Evolutionary conservation across 2,888 invertebrate species (phyloP), one percentile per base, ranked within the genome.

Genomic region (Protonemura montana): DNA sequence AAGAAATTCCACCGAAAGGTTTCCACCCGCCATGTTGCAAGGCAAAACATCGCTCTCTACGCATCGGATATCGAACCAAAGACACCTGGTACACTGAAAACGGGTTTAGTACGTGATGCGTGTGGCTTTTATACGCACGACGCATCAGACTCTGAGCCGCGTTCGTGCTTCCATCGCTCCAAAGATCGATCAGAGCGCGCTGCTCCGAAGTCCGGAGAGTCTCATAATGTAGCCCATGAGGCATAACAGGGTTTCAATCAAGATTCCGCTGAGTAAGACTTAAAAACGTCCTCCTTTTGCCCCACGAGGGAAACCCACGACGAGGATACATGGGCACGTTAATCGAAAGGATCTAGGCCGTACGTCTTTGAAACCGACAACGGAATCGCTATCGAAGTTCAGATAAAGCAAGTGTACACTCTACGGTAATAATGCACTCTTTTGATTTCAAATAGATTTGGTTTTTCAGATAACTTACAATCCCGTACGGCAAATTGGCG

Each of bases 181-280:
- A 21, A 59, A 59, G 59, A 59, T 59, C 59, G 59, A 59, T 59
- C 59, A 7, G 59, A 35, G 35, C 3, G 35, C 35, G 35, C 35
- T 3, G 59, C 59, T 59, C 16, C 59, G 21, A 13, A 21, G 16
- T 21, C 21, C 6, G 59, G 59, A 59, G 59, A 21, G 59, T 21
- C 27, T 82, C 82, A 41, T 82, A 82, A 82, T 82, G 82, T 26
- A 82, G 82, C 41, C 82, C 82, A 82, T 25, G 41, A 82, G 82
- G 42, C 26, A 30, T 82, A 82, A 82, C 82, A 26, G 42, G 41
- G 41, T 82, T 82, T 82, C 82, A 82, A 82, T 82, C 82, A 82
- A 41, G 82, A 35, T 82, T 82, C 26, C 42, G 82, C 82, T 82
- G 82, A 82, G 41, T 35, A 41, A 82, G 82, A 41, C 82, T 82